Evolutionary conservation across 2,797 vertebrate species (phyloP).

Genomic region (Acestrorhynchus altus): DNA sequence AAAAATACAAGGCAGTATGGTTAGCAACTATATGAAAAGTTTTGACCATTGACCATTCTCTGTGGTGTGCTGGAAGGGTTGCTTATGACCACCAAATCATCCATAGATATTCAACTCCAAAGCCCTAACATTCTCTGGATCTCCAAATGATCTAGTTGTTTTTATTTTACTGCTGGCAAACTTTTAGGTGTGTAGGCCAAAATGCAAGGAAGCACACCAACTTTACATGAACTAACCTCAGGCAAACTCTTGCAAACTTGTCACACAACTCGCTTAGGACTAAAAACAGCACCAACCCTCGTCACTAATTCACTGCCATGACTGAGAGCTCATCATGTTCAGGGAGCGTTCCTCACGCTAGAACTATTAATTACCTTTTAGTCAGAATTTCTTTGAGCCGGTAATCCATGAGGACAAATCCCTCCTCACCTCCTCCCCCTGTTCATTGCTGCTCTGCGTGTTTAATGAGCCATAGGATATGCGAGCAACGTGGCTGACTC

Average conservation of each 20-base stretch:
- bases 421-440: constrained; percentile 10
- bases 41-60: neutral
- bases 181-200: no score
- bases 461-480: constrained; percentile 89
- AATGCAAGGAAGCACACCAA: neutral
- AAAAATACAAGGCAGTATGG: neutral
- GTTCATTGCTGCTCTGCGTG: constrained; percentile 65
- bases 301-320: constrained; percentile 32
- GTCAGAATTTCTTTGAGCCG: constrained; percentile 64
- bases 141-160: neutral
- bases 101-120: no score
- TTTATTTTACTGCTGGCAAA: neutral
- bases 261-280: constrained; percentile 17
- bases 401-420: constrained; percentile 32
- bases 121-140: no score
- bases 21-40: neutral
- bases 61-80: neutral
- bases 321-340: constrained; percentile 20
- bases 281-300: neutral
- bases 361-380: constrained; percentile 65
- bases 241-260: constrained; percentile 14
- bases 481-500: constrained; percentile 82
- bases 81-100: neutral
- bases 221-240: constrained; percentile 10
- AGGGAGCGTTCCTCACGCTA: constrained; percentile 33